phyloP scores from a whole-genome alignment of 2,888 invertebrate species.

The Chydorus sphaericus region DNA sequence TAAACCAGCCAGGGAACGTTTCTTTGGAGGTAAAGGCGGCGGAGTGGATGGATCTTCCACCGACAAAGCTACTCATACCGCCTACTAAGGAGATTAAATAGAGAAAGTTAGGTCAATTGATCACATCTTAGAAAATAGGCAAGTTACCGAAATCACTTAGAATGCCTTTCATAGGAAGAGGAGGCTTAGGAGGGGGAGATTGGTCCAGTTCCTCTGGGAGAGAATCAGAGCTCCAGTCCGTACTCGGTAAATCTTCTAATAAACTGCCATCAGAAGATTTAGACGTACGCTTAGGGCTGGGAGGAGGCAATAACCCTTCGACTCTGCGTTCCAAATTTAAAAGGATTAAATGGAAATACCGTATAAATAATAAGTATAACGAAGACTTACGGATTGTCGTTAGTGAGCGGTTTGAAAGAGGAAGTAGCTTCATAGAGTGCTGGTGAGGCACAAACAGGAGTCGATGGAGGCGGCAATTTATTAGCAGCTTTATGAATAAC shows the following conservation, averaged over 20 bases:
- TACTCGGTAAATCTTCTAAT: not conserved
- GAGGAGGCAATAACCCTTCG: not conserved
- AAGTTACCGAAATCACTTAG: not conserved
- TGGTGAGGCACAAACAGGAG: not conserved
- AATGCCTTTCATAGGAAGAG: constrained; percentile 45
- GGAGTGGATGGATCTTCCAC: constrained; percentile 24
- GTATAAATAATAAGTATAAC: not conserved
- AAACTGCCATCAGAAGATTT: constrained; percentile 12
- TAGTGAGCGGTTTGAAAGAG: not conserved
- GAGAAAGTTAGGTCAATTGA: not conserved
- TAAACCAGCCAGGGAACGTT: constrained; percentile 28
- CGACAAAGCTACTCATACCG: not conserved
- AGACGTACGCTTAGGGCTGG: not conserved
- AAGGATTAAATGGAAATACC: not conserved
- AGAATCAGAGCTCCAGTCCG: constrained; percentile 51
- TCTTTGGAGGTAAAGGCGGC: constrained; percentile 49
- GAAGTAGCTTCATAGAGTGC: not conserved
- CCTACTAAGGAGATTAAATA: not conserved
- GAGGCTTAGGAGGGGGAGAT: constrained; percentile 70
- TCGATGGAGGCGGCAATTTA: constrained; percentile 7
- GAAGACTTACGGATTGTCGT: not conserved
- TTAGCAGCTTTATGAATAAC: constrained; percentile 6
- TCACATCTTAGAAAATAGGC: not conserved
- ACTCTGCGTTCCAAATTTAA: not conserved
- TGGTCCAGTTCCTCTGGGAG: constrained; percentile 41